phyloP scores from a whole-genome alignment of 2,113 vertebrate species.

The Mobula hypostoma region DNA sequence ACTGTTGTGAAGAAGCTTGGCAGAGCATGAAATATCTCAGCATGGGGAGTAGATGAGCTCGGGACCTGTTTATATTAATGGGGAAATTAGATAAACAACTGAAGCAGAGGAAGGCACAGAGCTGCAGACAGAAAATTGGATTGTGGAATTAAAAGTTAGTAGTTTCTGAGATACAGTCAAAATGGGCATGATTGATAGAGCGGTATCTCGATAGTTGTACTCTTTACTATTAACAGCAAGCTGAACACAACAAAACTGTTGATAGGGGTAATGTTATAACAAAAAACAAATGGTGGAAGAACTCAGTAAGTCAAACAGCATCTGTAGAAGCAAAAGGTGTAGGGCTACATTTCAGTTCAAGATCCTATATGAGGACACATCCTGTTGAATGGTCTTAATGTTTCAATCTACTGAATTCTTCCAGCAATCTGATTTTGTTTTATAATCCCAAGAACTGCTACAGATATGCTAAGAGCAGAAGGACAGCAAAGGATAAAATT shows the following conservation, averaged over 20 bases:
- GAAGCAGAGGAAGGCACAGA: not conserved
- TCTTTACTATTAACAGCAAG: not conserved
- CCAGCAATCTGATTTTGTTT: too few relatives aligned
- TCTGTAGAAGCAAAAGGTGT: too few relatives aligned
- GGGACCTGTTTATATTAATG: not conserved
- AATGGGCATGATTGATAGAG: not conserved
- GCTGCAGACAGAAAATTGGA: not conserved
- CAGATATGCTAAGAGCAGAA: too few relatives aligned
- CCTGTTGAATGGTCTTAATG: too few relatives aligned
- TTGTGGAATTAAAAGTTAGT: not conserved
- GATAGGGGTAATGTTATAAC: not conserved
- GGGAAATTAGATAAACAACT: not conserved
- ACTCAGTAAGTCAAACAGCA: too few relatives aligned
- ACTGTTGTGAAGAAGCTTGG: not conserved
- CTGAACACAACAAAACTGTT: not conserved
- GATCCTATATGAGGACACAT: too few relatives aligned
- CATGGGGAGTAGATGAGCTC: not conserved
- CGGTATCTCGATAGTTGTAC: not conserved
- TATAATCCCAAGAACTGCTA: too few relatives aligned
- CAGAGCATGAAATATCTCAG: not conserved
- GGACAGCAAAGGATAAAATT: too few relatives aligned
- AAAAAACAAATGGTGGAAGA: too few relatives aligned
- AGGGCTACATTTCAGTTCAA: too few relatives aligned
- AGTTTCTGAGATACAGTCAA: not conserved
- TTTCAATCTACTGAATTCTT: too few relatives aligned